phyloP scores from a whole-genome alignment of 1,140 invertebrate genomes.

The Zaprionus kolodkinae region DNA sequence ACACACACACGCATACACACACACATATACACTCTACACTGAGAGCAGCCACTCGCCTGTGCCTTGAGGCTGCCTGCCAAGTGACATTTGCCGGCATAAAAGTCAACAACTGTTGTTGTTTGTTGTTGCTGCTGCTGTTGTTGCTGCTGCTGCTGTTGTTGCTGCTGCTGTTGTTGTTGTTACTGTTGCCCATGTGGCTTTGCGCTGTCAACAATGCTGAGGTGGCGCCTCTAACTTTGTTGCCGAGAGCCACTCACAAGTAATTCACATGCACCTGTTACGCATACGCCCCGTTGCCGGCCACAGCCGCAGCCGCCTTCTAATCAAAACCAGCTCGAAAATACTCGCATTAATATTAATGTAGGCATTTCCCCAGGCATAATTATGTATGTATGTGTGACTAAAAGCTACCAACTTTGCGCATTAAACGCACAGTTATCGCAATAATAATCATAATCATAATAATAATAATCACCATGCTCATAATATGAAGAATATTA shows the following conservation, averaged over 20 bases:
- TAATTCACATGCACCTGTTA: slow-evolving; percentile 61
- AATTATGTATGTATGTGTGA: slow-evolving; percentile 71
- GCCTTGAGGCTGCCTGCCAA: slow-evolving; percentile 61
- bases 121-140: slow-evolving; percentile 41
- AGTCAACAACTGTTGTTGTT: slow-evolving; percentile 73
- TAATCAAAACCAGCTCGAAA: neutral
- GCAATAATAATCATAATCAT: slow-evolving; percentile 51
- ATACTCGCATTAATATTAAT: slow-evolving; percentile 48
- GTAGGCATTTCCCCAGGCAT: slow-evolving; percentile 12
- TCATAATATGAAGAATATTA: slow-evolving; percentile 69
- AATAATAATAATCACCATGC: slow-evolving; percentile 39
- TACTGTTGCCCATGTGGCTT: slow-evolving; percentile 58
- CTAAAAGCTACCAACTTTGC: slow-evolving; percentile 62
- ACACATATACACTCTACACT: slow-evolving; percentile 4
- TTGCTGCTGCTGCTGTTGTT: slow-evolving; percentile 8
- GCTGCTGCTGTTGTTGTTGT: slow-evolving; percentile 24
- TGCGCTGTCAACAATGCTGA: slow-evolving; percentile 74
- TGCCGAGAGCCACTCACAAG: slow-evolving; percentile 69
- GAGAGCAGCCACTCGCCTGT: slow-evolving; percentile 24
- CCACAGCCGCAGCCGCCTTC: slow-evolving; percentile 41
- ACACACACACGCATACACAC: neutral
- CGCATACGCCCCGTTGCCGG: slow-evolving; percentile 32
- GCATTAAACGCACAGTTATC: slow-evolving; percentile 62
- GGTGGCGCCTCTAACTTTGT: slow-evolving; percentile 65
- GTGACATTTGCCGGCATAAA: slow-evolving; percentile 77